Evolutionary conservation across 1,140 invertebrate species (phyloP), one percentile per base, ranked within the genome.

Genomic region (Lepeophtheirus salmonis): DNA sequence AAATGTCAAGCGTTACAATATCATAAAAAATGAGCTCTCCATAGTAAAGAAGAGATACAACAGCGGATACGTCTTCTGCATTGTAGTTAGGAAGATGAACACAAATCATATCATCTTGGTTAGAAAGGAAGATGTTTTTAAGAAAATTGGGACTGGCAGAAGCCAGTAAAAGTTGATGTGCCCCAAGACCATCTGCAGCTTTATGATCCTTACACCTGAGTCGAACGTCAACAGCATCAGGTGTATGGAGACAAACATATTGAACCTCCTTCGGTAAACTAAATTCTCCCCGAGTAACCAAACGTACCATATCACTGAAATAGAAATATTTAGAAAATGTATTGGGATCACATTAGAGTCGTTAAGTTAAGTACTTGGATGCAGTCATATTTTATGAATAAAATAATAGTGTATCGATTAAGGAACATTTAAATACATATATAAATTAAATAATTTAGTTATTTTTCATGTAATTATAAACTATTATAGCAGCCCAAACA

Each of bases 151-250:
- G 50, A 22, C 50, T 52, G 20, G 50, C 50, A 52, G 50, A 16
- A 12, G 50, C 50, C 50, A 52, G 21, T 4, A 52, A 12, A 10
- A 52, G 21, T 16, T 21, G n/a, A 22, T 52, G 50, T 18, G 50
- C 20, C 16, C 50, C 50, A 21, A 52, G 12, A 18, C 50, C 20
- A 21, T 12, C 50, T 41, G 30, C 10, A 41, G 30, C 10, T n/a
- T 41, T 10, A 14, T 52, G 50, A 52, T 52, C 50, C 50, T 52
- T 52, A 16, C 50, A 52, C 20, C 50, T 12, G 50, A 52, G 4
- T 10, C 50, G 4, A 4, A 52, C 50, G 21, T 52, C 30, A 41
- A 41, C 30, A 12, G 30, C n/a, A n/a, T n/a, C 30, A 6, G 30
- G 30, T 41, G 30, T 6, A n/a, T 10, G 30, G 30, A 41, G 30